A percentile compares a stretch with the other conserved stretches of the same genome.
phyloP scores from a whole-genome alignment of 2,888 invertebrate species.

The Barypeithes pellucidus region DNA sequence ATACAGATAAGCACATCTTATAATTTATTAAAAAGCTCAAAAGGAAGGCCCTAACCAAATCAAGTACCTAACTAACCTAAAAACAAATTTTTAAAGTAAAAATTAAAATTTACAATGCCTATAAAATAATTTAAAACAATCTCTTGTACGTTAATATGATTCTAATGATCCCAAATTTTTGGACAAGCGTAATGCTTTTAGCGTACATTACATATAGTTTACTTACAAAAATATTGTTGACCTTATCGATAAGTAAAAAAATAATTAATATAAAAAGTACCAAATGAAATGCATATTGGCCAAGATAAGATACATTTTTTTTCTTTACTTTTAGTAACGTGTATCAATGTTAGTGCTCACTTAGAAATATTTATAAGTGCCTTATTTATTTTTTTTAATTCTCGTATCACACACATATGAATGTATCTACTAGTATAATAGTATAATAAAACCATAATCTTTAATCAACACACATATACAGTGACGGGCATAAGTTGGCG shows the following conservation, averaged over 20 bases:
- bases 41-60: constrained; percentile 26
- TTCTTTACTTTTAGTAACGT: not conserved
- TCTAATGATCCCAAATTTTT: constrained; percentile 5
- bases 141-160: not conserved
- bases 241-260: constrained; percentile 12
- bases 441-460: too few species aligned
- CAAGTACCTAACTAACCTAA: not conserved
- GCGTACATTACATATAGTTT: constrained; percentile 2
- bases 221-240: constrained; percentile 16
- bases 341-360: not conserved
- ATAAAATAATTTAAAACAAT: not conserved
- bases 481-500: too few species aligned
- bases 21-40: constrained; percentile 25
- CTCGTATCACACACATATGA: too few species aligned
- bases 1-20: constrained; percentile 25
- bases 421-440: too few species aligned
- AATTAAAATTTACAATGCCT: not conserved
- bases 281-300: constrained; percentile 14
- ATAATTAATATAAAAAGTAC: constrained; percentile 19
- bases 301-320: not conserved
- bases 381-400: too few species aligned
- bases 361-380: too few species aligned
- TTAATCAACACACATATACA: too few species aligned
- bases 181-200: constrained; percentile 8
- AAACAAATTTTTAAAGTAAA: not conserved